Conservation (phyloP, 2,888 invertebrate genomes). For the Malacosoma neustria region DNA sequence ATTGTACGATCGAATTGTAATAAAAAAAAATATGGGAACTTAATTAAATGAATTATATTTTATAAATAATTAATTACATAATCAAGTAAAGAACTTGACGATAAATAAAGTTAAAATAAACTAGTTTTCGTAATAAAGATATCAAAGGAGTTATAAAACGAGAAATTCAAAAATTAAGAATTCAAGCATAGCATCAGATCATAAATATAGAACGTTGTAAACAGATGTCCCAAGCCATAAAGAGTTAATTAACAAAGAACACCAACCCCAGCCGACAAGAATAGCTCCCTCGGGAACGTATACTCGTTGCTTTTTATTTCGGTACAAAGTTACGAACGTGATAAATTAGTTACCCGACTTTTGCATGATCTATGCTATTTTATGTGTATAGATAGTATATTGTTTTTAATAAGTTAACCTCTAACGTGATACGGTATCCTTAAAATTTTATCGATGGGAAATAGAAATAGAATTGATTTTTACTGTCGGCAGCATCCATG, state of each 20-base stretch:
- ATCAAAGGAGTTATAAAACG: not conserved
- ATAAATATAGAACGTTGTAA: conserved; percentile 24
- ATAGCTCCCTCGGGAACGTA: conserved; percentile 59
- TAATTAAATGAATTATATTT: no score
- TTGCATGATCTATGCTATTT: no score
- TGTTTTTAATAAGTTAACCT: no score
- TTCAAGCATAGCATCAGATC: not conserved
- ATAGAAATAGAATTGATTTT: no score
- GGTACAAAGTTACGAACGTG: conserved; percentile 24
- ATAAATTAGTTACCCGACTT: conserved; percentile 12
- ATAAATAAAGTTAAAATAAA: not conserved
- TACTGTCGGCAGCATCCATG: no score
- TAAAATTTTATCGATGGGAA: no score
- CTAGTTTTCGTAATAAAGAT: not conserved
- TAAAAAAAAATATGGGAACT: no score
- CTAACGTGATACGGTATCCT: no score
- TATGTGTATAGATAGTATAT: no score
- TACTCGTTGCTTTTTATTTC: conserved; percentile 38
- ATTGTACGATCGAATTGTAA: no score
- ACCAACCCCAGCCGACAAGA: conserved; percentile 34
- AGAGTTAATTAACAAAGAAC: conserved; percentile 72
- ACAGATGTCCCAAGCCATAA: conserved; percentile 63
- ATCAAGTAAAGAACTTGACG: no score
- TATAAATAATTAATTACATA: no score
- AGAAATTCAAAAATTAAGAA: not conserved